Evolutionary conservation across 2,113 vertebrate genomes (phyloP).

Genomic region (Strix aluco): DNA sequence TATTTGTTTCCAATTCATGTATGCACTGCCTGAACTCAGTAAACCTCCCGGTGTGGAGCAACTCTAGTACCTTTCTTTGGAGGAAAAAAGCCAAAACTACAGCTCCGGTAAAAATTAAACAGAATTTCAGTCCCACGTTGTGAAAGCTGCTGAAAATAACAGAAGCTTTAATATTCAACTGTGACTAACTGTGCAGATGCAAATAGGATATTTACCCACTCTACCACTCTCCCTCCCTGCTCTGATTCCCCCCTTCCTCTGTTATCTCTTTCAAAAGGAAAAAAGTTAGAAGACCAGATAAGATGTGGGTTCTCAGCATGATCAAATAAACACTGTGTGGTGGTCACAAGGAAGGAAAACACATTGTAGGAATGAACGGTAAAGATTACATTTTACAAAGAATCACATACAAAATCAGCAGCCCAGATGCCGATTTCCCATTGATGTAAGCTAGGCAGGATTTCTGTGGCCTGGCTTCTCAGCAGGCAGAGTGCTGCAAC

Average conservation of each 20-base stretch:
- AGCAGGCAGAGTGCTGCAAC: background rate
- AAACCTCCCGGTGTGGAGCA: background rate
- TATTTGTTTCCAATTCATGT: constrained; percentile 42
- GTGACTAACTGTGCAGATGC: constrained; percentile 15
- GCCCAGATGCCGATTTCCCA: background rate
- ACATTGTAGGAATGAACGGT: background rate
- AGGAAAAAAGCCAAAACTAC: background rate
- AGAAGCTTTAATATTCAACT: background rate
- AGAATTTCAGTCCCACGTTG: constrained; percentile 2
- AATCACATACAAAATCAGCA: background rate
- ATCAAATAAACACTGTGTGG: constrained; percentile 54
- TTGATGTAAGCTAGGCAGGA: background rate
- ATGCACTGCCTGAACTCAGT: background rate
- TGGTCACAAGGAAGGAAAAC: constrained; percentile 44
- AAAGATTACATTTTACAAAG: constrained; percentile 11
- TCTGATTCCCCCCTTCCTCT: background rate
- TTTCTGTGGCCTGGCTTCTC: background rate
- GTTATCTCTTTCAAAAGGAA: constrained; percentile 61
- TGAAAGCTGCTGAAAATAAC: background rate
- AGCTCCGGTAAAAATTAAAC: background rate
- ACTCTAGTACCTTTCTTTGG: background rate
- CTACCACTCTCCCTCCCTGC: background rate
- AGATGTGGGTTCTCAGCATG: constrained; percentile 43
- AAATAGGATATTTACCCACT: constrained; percentile 31
- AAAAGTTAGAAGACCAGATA: constrained; percentile 64